These are phyloP conservation scores for Lethenteron camtschaticum DNA, from an alignment of 2,113 vertebrate species.

Conservation along the genomic window DNA sequence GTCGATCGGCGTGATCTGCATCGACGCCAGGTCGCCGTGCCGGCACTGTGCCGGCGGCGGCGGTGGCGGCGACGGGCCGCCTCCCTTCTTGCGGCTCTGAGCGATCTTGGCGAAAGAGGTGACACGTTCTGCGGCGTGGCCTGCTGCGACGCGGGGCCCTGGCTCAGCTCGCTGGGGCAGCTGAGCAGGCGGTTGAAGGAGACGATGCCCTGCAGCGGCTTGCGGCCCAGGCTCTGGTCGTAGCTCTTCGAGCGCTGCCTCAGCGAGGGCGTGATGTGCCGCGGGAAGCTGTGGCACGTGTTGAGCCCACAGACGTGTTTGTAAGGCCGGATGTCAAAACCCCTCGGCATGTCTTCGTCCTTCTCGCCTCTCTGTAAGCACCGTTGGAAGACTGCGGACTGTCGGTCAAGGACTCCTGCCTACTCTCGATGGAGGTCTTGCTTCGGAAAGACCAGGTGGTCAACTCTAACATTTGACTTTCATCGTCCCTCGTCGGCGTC, in stretches of 20 bases:
- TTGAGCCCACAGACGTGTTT: not conserved
- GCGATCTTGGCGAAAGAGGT: constrained; percentile 87
- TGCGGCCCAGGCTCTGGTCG: constrained; percentile 61
- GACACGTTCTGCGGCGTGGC: constrained; percentile 36
- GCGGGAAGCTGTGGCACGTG: constrained; percentile 23
- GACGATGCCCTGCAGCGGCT: constrained; percentile 35
- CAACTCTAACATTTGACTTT: too few species aligned
- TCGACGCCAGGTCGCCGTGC: constrained; percentile 26
- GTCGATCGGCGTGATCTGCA: constrained; percentile 50
- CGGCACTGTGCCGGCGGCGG: constrained; percentile 18
- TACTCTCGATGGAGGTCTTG: too few species aligned
- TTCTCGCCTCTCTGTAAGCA: too few species aligned
- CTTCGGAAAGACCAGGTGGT: too few species aligned
- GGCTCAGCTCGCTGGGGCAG: constrained; percentile 67
- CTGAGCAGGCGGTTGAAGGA: constrained; percentile 84
- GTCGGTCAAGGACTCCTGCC: too few species aligned
- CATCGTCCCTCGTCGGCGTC: too few species aligned
- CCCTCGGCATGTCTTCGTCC: too few species aligned
- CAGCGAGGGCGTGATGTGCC: constrained; percentile 17
- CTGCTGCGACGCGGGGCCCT: constrained; percentile 25
- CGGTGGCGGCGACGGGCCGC: constrained; percentile 20
- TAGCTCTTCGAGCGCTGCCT: constrained; percentile 67
- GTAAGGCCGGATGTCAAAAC: too few species aligned
- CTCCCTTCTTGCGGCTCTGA: constrained; percentile 40
- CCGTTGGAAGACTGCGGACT: too few species aligned